Evolutionary conservation across 1,140 invertebrate genomes (phyloP), one percentile per base, ranked within the genome.

Genomic region (Tetramorium alpestre): DNA sequence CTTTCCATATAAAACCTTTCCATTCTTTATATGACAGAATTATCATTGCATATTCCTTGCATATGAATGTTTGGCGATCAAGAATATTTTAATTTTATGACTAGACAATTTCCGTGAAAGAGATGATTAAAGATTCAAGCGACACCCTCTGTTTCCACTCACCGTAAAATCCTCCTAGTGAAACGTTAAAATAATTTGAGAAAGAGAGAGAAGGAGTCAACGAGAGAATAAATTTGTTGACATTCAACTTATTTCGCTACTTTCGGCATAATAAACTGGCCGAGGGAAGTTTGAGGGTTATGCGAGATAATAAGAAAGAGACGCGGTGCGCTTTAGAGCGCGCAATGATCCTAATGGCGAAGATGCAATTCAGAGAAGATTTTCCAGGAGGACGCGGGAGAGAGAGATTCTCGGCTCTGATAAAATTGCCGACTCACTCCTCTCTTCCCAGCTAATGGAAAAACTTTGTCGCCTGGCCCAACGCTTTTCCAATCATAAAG

Each of bases 401-500:
- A 33, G 33, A 33, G 47, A 62, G 49, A 75, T 84, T 49, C 56
- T 78, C 25, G 16, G 38, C 0, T 11, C 44, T 38, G 33, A 69
- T 69, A 22, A 60, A 82, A 82, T 54, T 56, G 25, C 47, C 33
- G 33, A 69, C 69, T 62, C 47, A 67, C 85, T 65, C 62, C n/a
- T 80, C 47, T 70, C 28, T 22, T 67, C 64, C 49, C 70, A 58
- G 85, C 81, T 90, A 91, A 91, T 91, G 89, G 89, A 91, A 89
- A 89, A 91, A 91, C 81, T 91, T 91, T 84, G 85, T 88, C 85
- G 78, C 64, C 69, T 81, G 87, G 87, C 87, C 85, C 73, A 75
- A 86, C 75, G 69, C 80, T 89, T 91, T 90, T 89, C 87, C 90
- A 89, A 91, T 90, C 82, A 90, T 90, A 85, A 91, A 91, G 82